Base-by-base conservation (phyloP, 2,113 vertebrate species). In the Cervus canadensis region DNA sequence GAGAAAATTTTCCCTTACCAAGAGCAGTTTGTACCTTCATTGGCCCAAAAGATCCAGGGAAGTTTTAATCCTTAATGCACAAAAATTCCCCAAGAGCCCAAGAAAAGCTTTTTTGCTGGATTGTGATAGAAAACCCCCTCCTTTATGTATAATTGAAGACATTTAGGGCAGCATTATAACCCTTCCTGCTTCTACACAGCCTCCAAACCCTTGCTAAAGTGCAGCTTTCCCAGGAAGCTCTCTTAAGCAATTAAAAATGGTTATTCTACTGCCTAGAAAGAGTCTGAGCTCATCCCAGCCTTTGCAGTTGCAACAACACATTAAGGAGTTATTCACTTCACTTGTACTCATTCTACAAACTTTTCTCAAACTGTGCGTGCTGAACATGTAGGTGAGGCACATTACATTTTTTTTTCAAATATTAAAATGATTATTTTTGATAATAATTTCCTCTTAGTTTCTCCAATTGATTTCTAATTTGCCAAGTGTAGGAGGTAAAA, bases 91-190 rank as follows among this genome's bases (percentile, higher is more conserved):
- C 67, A 83, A 79, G 95, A 95, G 91, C 56, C 45, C 57, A 54
- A 17, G n/a, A 88, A 93, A 86, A 96, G 86, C 88, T 64, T 91
- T 85, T 93, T 90, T 19, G 10, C 91, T 54, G 83, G 54, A 33
- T 43, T 82, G 52, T 36, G 92, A 40, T 59, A 74, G 94, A 59
- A 76, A 97, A 57, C 83, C 90, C 78, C 59, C 87, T 93, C 86
- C 89, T 95, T 98, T 67, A 43, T 97, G 94, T 71, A 95, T 97
- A 98, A 98, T 97, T 93, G 88, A 97, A 93, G 79, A 83, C 50
- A 60, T 81, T 96, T 25, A 87, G 86, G 91, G 25, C 52, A 50
- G 71, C 94, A 94, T 62, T 89, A 91, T 25, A 74, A 59, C n/a
- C 78, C 97, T 94, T 97, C 82, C 96, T 95, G 96, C 95, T 97